Conservation (phyloP, 2,113 vertebrate genomes). For the Cyphomyrus discorhynchus region DNA sequence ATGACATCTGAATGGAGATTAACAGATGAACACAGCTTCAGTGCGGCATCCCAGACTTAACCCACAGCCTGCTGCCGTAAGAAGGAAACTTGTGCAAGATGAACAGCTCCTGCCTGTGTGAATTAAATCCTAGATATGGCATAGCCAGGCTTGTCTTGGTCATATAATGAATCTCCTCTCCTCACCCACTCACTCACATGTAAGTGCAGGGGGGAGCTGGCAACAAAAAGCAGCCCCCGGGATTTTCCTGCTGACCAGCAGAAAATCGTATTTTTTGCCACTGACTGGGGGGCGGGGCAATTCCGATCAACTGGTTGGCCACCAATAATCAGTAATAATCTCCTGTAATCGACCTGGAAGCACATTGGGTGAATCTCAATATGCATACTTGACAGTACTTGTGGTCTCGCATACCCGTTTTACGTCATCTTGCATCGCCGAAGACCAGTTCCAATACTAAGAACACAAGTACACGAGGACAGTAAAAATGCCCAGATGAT, state of each 20-base stretch:
- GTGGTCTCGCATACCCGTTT: too few relatives aligned
- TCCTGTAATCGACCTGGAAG: not conserved
- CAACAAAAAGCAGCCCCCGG: not conserved
- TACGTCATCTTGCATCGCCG: too few relatives aligned
- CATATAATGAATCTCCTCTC: not conserved
- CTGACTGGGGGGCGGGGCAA: not conserved
- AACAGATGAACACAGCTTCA: not conserved
- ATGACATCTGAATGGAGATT: constrained; percentile 2
- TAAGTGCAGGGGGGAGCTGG: not conserved
- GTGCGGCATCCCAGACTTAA: not conserved
- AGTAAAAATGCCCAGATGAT: too few relatives aligned
- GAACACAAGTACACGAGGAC: too few relatives aligned
- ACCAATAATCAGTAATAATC: not conserved
- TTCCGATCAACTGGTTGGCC: not conserved
- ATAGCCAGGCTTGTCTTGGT: not conserved
- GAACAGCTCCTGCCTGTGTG: not conserved
- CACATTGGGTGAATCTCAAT: too few relatives aligned
- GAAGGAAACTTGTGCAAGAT: not conserved
- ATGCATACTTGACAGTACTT: too few relatives aligned
- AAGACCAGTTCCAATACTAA: too few relatives aligned
- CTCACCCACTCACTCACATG: not conserved
- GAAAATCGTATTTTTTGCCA: not conserved
- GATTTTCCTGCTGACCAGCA: not conserved
- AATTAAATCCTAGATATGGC: not conserved
- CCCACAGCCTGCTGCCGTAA: not conserved